These are phyloP conservation scores for Protophormia terraenovae DNA, from an alignment of 2,888 invertebrate species.

Conservation along the genomic window DNA sequence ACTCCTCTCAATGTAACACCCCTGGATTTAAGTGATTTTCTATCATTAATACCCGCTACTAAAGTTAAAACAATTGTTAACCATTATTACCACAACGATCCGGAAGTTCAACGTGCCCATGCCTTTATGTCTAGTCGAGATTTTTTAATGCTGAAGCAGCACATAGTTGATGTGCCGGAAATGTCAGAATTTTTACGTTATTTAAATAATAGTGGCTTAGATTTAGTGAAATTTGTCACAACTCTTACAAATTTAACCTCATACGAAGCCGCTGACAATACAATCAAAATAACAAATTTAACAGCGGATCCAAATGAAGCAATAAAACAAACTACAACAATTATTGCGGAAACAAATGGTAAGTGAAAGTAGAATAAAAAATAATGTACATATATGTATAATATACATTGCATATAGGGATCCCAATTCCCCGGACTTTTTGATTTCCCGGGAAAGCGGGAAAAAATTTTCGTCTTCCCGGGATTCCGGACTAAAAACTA, in stretches of 20 bases:
- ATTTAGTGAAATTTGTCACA: constrained; percentile 75
- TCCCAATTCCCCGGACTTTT: no score
- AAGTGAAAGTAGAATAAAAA: constrained; percentile 23
- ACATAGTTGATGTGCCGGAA: constrained; percentile 76
- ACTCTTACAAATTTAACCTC: constrained; percentile 73
- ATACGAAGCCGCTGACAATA: constrained; percentile 17
- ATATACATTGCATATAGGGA: no score
- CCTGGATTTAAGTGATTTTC: constrained; percentile 78
- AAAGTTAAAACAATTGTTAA: constrained; percentile 76
- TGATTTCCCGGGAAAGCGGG: no score
- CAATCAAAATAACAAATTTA: background rate
- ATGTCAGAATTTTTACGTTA: constrained; percentile 76
- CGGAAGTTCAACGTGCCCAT: constrained; percentile 77
- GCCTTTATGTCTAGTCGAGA: constrained; percentile 75
- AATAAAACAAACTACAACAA: background rate
- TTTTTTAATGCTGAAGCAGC: constrained; percentile 74
- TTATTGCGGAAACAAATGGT: constrained; percentile 50
- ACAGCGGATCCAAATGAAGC: constrained; percentile 3
- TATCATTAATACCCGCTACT: constrained; percentile 75
- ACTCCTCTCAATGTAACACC: constrained; percentile 65
- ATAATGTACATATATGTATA: background rate
- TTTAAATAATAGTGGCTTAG: constrained; percentile 78
- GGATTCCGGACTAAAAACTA: no score
- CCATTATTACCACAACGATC: constrained; percentile 77
- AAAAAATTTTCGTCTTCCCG: no score